Base-by-base conservation (phyloP, 2,888 invertebrate genomes). In the Drosophila pullipes region DNA sequence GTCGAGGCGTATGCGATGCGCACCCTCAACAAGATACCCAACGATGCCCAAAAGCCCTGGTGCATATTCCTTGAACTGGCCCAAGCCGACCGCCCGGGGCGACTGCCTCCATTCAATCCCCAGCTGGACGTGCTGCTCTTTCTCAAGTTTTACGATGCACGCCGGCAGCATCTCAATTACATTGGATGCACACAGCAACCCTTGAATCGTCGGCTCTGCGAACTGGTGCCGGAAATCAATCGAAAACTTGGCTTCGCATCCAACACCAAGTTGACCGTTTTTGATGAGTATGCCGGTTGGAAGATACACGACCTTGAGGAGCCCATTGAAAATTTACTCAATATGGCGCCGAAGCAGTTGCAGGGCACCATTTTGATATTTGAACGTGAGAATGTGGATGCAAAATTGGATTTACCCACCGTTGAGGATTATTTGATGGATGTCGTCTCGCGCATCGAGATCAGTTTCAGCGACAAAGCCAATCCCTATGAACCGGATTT, bases 351-450 rank as follows among this genome's bases (percentile, higher is more conserved):
- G 31, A 92, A 98, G 94, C 95, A 98, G 92, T 97, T 98, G 96
- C 98, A 99, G 94, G 99, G 99, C 85, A 99, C 99, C 94, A 98
- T 99, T 91, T 97, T 99, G 91, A 97, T 99, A 91, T 99, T 99
- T 94, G 99, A 99, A 94, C 97, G 97, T 91, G 97, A 97, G 90
- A 97, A 97, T 92, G 94, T 95, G 77, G 96, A 97, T 82, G 95
- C 95, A 91, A 96, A 96, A 74, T 94, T 95, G 75, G 98, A 98
- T 94, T 95, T 98, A 92, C 97, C 98, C 58, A 98, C 98, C 62
- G 98, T 98, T 93, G 96, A 96, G 93, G 98, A 98, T 93, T 99
- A 98, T 94, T 99, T 98, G 94, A 96, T 96, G 94, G 98, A 97
- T 94, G 95, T 97, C 83, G 97, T 96, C 94, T 96, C 96, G 94